Base-by-base conservation (phyloP, 1,140 invertebrate genomes). In the Diachasma alloeum region DNA sequence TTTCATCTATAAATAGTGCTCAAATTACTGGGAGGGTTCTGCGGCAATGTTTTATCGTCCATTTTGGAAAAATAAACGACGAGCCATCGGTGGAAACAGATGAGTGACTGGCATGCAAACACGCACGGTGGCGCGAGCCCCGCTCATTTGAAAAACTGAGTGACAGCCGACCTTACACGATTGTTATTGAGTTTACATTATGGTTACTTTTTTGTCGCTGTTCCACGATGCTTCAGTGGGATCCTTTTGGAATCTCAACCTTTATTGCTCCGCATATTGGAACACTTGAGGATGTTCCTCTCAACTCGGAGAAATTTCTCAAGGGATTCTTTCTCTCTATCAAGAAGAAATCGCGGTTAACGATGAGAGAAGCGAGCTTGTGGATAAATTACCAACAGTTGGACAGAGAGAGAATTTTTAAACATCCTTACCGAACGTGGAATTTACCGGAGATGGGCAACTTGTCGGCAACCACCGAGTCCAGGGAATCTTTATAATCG, bases 51-150 rank as follows among this genome's bases (percentile, higher is more conserved):
- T 88, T 88, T 88, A 87, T 37, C 86, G 80, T 85, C 80, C 85
- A 86, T 87, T 83, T 87, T 88, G 84, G 84, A 88, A 87, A 87
- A 87, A 88, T 87, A 87, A 88, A 88, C 85, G 80, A 81, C 53
- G 53, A n/a, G 66, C 39, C 19, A 37, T 69, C 79, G 78, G 81
- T 83, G 83, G 83, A 86, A 88, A 87, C 87, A 88, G 86, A 88
- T 84, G 86, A 88, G 85, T 85, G 79, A 77, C 74, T 81, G 79
- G 81, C 56, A 77, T 48, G 75, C 75, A 82, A 81, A 82, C 80
- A 85, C 82, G 84, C 82, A 83, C 83, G 79, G 63, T 72, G 75
- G 86, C 87, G 86, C 87, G 87, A 88, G 85, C 82, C 83, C 36
- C 36, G 66, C 31, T 68, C 31, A 36, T 68, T 17, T 37, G 36